Base-by-base conservation (phyloP, 2,888 invertebrate species). In the Nephrocerus scutellatus region DNA sequence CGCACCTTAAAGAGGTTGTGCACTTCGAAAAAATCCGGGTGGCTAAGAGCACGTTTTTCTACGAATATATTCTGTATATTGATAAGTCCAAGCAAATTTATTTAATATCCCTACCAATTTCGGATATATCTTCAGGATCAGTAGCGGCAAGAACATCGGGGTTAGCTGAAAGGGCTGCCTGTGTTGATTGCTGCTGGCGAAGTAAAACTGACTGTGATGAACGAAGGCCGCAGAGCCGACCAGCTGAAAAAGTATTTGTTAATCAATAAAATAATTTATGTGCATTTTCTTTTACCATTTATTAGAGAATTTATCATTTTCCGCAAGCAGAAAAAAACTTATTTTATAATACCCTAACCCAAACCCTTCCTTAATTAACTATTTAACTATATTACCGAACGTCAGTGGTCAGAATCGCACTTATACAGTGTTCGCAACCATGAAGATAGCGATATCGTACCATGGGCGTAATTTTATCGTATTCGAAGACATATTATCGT, bases 21-120 rank as follows among this genome's bases (percentile, higher is more conserved):
- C 0, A 96, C 86, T 56, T 80, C 75, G 55, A 96, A 96, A 59
- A 81, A 93, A 61, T 96, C 96, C 6, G 83, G 81, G 60, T 64
- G 59, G 16, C 60, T 50, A 3, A 67, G 40, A 19, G 62, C 55
- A 6, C 60, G 55, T 25, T 60, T 51, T 37, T 66, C 63, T 25
- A 56, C 47, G 6, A 30, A 16, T 18, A 15, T 36, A 16, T 4
- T n/a, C 14, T n/a, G n/a, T n/a, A n/a, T n/a, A n/a, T n/a, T n/a
- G n/a, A n/a, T n/a, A n/a, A n/a, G n/a, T n/a, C n/a, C n/a, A n/a
- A n/a, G n/a, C n/a, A n/a, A n/a, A n/a, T n/a, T n/a, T n/a, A n/a
- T n/a, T n/a, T n/a, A n/a, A n/a, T n/a, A n/a, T n/a, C 7, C 7
- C 25, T 31, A 49, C 49, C 49, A 19, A 49, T 47, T 35, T 44